A percentile compares a stretch with the other conserved stretches of the same genome.
Conservation (phyloP, 2,113 vertebrate genomes). For the Grammomys dolichurus region DNA sequence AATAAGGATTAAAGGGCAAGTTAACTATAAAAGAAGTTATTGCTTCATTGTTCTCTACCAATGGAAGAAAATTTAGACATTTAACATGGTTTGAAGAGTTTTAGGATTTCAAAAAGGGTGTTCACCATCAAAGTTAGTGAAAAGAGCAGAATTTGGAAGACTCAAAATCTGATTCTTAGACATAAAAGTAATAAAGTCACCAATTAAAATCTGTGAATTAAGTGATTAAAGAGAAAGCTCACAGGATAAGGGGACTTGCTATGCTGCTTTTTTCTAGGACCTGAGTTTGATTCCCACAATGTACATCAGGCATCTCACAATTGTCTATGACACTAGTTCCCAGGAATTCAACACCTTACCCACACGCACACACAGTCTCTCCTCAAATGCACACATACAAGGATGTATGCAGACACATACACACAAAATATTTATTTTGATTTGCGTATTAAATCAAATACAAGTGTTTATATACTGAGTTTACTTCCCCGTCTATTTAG, state of each 20-base stretch:
- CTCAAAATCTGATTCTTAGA: not conserved
- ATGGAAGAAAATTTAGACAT: slow-evolving; percentile 55
- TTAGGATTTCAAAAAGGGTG: slow-evolving; percentile 25
- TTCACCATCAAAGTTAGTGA: slow-evolving; percentile 15
- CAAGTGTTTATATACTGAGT: slow-evolving; percentile 13
- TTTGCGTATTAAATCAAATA: slow-evolving; percentile 13
- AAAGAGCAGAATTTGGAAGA: not conserved
- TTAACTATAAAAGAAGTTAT: slow-evolving; percentile 62
- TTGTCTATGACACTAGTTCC: not conserved
- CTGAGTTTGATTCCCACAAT: not conserved
- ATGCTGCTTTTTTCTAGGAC: too few relatives aligned
- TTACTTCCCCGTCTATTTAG: not conserved
- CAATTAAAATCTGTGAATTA: not conserved
- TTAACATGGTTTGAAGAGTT: slow-evolving; percentile 37
- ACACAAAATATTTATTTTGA: not conserved
- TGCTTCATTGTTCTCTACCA: slow-evolving; percentile 58
- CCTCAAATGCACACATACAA: too few relatives aligned
- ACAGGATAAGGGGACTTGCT: not conserved
- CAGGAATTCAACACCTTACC: too few relatives aligned
- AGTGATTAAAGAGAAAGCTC: not conserved
- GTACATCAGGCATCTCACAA: not conserved
- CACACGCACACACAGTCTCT: too few relatives aligned
- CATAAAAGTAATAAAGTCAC: not conserved
- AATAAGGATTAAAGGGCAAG: slow-evolving; percentile 60
- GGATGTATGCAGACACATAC: too few relatives aligned